Evolutionary conservation across 2,113 vertebrate species (phyloP).

Genomic region (Nycticryphes semicollaris): DNA sequence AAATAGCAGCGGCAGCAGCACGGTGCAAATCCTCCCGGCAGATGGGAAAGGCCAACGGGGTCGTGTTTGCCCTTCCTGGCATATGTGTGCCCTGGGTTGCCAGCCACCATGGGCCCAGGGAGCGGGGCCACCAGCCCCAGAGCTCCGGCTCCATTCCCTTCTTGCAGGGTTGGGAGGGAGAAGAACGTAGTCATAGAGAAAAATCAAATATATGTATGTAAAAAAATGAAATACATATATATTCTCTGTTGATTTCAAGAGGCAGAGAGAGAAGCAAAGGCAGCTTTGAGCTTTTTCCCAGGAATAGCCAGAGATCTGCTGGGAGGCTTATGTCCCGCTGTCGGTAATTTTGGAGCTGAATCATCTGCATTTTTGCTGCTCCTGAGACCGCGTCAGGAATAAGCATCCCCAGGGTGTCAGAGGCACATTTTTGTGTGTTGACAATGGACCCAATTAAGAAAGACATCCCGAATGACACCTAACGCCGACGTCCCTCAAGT

Average conservation of each 20-base stretch:
- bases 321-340: conserved; percentile 30
- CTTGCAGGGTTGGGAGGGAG: background rate
- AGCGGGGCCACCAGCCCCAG: rapidly evolving
- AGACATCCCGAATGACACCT: background rate
- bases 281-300: conserved; percentile 39
- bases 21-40: background rate
- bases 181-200: background rate
- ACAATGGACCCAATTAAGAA: background rate
- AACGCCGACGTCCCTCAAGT: background rate
- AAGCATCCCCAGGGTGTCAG: background rate
- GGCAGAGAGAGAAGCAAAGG: conserved; percentile 40
- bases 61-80: background rate
- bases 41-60: background rate
- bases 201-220: too few relatives aligned
- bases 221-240: background rate
- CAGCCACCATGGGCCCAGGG: background rate
- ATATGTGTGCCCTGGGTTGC: background rate
- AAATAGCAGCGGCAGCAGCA: background rate
- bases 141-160: background rate
- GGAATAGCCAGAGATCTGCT: conserved; percentile 54
- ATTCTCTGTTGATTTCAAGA: background rate
- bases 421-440: background rate
- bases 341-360: conserved; percentile 42
- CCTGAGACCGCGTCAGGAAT: background rate
- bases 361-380: conserved; percentile 44